These are phyloP conservation scores for Lamprologus speciosus DNA, from an alignment of 2,113 vertebrate species.

Conservation along the genomic window DNA sequence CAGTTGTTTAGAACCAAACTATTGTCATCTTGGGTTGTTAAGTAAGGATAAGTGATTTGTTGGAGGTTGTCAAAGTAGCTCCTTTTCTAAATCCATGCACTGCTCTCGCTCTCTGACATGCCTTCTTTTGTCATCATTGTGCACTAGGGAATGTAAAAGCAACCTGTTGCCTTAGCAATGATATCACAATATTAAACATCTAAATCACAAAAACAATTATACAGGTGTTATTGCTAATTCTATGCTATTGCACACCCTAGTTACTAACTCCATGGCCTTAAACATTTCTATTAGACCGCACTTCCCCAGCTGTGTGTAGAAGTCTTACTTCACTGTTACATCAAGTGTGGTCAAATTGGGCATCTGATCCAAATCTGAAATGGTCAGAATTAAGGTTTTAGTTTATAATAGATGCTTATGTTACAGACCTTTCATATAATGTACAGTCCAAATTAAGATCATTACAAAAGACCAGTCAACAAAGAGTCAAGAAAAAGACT, in stretches of 20 bases:
- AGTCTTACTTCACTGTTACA: background rate
- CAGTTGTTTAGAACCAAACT: background rate
- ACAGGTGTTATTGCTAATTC: background rate
- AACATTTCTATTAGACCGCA: background rate
- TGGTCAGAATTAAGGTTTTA: background rate
- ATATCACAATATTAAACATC: background rate
- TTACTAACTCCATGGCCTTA: background rate
- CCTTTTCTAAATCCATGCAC: background rate
- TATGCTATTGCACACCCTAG: background rate
- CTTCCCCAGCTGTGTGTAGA: background rate
- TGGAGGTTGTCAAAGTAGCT: background rate
- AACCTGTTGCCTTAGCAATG: background rate
- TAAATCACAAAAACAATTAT: background rate
- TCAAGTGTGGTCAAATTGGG: background rate
- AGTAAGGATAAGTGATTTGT: background rate
- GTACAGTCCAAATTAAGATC: background rate
- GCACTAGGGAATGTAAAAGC: background rate
- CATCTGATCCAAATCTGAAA: background rate
- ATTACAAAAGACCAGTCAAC: background rate
- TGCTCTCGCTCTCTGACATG: background rate
- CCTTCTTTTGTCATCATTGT: background rate
- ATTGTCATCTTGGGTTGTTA: background rate
- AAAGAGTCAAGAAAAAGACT: background rate
- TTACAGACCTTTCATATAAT: background rate
- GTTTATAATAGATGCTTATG: background rate